Evolutionary conservation across 2,888 invertebrate species (phyloP).

Genomic region (Tetramorium bicarinatum): DNA sequence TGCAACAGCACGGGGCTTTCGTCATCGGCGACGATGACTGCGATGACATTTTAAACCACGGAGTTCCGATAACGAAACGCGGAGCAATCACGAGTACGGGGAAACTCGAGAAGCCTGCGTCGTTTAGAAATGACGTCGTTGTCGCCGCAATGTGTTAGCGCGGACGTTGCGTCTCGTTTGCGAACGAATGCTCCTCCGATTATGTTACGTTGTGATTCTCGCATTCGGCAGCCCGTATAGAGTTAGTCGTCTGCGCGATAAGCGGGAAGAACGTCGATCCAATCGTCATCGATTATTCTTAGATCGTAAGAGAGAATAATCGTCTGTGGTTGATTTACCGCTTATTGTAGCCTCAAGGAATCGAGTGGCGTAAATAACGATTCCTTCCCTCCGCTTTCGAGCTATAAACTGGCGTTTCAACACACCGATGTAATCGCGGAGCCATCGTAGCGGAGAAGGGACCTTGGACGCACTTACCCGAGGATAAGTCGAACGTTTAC

Average conservation of each 20-base stretch:
- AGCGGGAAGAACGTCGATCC: too few species aligned
- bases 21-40: constrained; percentile 26
- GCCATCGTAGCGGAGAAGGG: constrained; percentile 29
- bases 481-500: constrained; percentile 36
- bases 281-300: too few species aligned
- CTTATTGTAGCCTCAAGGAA: not conserved
- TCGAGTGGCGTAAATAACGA: constrained; percentile 1
- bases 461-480: constrained; percentile 43
- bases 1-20: constrained; percentile 26
- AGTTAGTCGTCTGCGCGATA: too few species aligned
- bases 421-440: constrained; percentile 24
- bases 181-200: not conserved
- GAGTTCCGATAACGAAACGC: constrained; percentile 14
- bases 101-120: not conserved
- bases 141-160: too few species aligned
- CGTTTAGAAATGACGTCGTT: not conserved
- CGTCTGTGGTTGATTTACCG: too few species aligned
- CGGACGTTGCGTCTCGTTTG: not conserved
- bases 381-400: not conserved
- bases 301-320: too few species aligned
- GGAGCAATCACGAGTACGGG: not conserved
- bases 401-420: constrained; percentile 13
- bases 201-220: not conserved
- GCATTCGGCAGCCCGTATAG: too few species aligned
- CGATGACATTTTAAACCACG: constrained; percentile 22